Evolutionary conservation across 30 jellyfish, hydroid and myxozoan species (phyloP).

Genomic region (Aurelia aurita complex sp. Pacific): DNA sequence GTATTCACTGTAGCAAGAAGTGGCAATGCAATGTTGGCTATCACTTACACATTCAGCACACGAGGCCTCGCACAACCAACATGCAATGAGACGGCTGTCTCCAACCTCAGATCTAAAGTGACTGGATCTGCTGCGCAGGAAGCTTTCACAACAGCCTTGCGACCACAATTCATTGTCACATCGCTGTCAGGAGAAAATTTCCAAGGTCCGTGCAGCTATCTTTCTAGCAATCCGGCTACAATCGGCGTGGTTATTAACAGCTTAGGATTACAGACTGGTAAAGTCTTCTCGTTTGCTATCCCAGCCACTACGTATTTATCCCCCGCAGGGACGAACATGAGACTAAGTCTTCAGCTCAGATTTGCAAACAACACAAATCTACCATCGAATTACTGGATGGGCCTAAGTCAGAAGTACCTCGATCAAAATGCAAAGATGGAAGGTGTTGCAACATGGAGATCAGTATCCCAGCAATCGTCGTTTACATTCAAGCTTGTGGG

Average conservation of each 20-base stretch:
- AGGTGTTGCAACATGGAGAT: slow-evolving; percentile 20
- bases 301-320: slow-evolving; percentile 14
- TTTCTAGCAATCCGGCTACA: slow-evolving; percentile 43
- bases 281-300: slow-evolving; percentile 24
- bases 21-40: slow-evolving; percentile 16
- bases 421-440: slow-evolving; percentile 14
- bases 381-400: slow-evolving; percentile 64
- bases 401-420: slow-evolving; percentile 35
- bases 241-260: slow-evolving; percentile 26
- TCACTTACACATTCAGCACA: slow-evolving; percentile 43
- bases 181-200: slow-evolving; percentile 34
- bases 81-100: slow-evolving; percentile 31
- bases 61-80: slow-evolving; percentile 20
- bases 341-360: slow-evolving; percentile 36
- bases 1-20: slow-evolving; percentile 27
- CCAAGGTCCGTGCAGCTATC: slow-evolving; percentile 33
- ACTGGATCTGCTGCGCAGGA: slow-evolving; percentile 30
- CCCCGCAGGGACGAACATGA: slow-evolving; percentile 66
- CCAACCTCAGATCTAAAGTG: slow-evolving; percentile 6
- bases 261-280: slow-evolving; percentile 28
- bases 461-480: neutral
- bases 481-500: slow-evolving; percentile 46
- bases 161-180: slow-evolving; percentile 45
- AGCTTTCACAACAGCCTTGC: slow-evolving; percentile 27
- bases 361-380: slow-evolving; percentile 39